Base-by-base conservation (phyloP, 2,797 vertebrate species). In the Melanotaenia nigrans region DNA sequence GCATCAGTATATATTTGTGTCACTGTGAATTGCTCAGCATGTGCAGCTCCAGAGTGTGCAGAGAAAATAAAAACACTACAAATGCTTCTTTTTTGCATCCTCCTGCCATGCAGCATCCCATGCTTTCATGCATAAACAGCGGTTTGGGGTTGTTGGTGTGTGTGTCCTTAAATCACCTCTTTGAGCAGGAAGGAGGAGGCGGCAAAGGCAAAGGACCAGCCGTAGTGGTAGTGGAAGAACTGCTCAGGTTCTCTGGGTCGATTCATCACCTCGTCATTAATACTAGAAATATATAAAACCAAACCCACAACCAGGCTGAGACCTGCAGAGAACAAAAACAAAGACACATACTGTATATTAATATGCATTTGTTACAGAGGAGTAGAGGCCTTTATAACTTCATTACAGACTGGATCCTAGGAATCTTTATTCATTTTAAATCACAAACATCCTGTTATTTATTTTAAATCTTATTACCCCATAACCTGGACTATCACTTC, bases 231-330 rank as follows among this genome's bases (percentile, higher is more conserved):
- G 65, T 96, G 94, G 85, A 97, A 97, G 82, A 96, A 97, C 85
- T 96, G 95, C 87, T 97, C 96, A 0, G 96, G 94, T 76, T 96
- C 95, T 68, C 96, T 93, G 35, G 96, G 96, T 49, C 96, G 88
- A 89, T 97, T 97, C 96, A 97, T 96, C 88, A 97, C 96, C 84
- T 97, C 96, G 1, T 97, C 96, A 0, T 97, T 97, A 66, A 97
- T 97, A 72, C 96, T 96, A 85, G 96, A 97, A 87, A 97, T 97
- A 60, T 97, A 97, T 20, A 97, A 86, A 58, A 97, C 96, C 85
- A 97, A 85, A 20, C 96, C 96, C 59, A 97, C 96, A 67, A 97
- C 96, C 86, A 97, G 88, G 67, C 95, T 96, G 68, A 97, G 95
- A 35, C 96, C 96, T 97, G 84, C n/a, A 57, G 5, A 49, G 2